These are phyloP conservation scores for Trachythela sp. DNA, from an alignment of 64 coral and sea anemone genomes.

Conservation along the genomic window DNA sequence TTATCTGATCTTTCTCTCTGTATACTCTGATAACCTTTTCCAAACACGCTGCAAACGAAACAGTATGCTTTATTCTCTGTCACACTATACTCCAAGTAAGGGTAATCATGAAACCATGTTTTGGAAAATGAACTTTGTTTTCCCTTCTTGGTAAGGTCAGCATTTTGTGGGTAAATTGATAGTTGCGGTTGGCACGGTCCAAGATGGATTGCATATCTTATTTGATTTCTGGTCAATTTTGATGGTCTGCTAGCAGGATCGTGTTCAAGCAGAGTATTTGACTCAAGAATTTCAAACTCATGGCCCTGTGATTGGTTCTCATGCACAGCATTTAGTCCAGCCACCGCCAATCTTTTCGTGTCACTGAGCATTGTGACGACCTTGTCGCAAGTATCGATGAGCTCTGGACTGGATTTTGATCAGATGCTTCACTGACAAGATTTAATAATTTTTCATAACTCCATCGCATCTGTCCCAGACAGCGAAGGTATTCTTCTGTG, in stretches of 20 bases:
- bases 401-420: neutral
- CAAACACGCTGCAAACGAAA: slow-evolving; percentile 14
- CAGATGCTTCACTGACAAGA: neutral
- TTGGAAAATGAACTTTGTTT: neutral
- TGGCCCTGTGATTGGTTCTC: neutral
- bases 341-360: neutral
- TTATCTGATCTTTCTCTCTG: slow-evolving; percentile 14
- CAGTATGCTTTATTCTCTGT: neutral
- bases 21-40: neutral
- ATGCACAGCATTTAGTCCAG: neutral
- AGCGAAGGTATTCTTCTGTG: neutral
- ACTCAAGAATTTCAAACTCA: neutral
- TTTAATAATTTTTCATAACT: neutral
- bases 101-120: neutral
- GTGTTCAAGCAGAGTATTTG: neutral
- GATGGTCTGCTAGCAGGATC: slow-evolving; percentile 6
- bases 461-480: neutral
- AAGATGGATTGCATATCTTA: neutral
- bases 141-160: neutral
- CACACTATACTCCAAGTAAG: slow-evolving; percentile 4
- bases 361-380: neutral
- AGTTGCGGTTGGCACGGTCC: slow-evolving; percentile 8
- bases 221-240: neutral
- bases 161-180: neutral
- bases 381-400: neutral